These are phyloP conservation scores for Lasioglossum lativentre DNA, from an alignment of 2,888 invertebrate species.

Conservation along the genomic window DNA sequence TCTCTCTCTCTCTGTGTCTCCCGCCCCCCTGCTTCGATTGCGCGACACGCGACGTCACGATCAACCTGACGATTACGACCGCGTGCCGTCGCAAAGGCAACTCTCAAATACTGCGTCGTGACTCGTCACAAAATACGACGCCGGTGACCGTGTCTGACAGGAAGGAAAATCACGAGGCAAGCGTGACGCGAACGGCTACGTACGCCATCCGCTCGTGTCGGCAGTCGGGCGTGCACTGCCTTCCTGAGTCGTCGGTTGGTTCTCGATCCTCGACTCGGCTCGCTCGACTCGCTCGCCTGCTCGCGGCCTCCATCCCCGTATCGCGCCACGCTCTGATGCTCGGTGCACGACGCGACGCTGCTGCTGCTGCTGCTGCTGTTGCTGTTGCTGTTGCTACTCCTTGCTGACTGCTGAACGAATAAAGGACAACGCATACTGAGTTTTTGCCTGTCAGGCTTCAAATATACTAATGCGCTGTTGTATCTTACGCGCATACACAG, in stretches of 20 bases:
- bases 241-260: conserved; percentile 70
- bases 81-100: conserved; percentile 44
- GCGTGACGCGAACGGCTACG: conserved; percentile 72
- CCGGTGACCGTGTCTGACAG: conserved; percentile 68
- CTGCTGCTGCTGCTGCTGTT: background rate
- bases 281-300: conserved; percentile 56
- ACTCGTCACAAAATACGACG: conserved; percentile 66
- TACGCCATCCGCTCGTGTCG: conserved; percentile 83
- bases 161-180: conserved; percentile 74
- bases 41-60: conserved; percentile 50
- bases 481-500: too few species aligned
- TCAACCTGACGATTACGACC: conserved; percentile 27
- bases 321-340: conserved; percentile 47
- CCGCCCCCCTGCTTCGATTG: background rate
- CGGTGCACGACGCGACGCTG: conserved; percentile 35
- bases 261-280: conserved; percentile 73
- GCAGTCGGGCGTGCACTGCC: conserved; percentile 84
- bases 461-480: too few species aligned
- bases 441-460: too few species aligned
- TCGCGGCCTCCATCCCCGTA: conserved; percentile 63
- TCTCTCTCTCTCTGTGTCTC: background rate
- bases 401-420: background rate
- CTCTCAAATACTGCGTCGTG: conserved; percentile 61
- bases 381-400: background rate
- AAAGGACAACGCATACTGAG: too few species aligned